phyloP scores from a whole-genome alignment of 2,888 invertebrate genomes.

The Andricus curvator region DNA sequence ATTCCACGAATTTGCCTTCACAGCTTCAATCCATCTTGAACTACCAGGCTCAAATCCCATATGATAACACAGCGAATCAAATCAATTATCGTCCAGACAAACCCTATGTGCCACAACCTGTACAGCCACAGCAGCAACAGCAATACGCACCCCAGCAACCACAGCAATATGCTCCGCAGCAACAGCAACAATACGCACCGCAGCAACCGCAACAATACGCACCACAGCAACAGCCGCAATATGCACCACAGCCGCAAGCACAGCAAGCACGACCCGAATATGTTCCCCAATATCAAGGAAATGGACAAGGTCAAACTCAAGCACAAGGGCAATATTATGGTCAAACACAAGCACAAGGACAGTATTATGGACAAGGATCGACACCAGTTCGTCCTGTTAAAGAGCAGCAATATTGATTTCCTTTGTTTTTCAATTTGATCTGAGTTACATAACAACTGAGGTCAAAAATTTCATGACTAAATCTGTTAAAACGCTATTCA shows the following conservation, averaged over 20 bases:
- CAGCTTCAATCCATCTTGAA: slow-evolving; percentile 68
- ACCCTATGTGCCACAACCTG: slow-evolving; percentile 72
- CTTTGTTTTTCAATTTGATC: not conserved
- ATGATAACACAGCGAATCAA: slow-evolving; percentile 73
- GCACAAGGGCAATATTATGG: slow-evolving; percentile 45
- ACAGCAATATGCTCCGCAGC: slow-evolving; percentile 47
- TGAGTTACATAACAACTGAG: no score
- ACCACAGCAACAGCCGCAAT: slow-evolving; percentile 51
- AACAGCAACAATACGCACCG: slow-evolving; percentile 41
- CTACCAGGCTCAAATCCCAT: slow-evolving; percentile 73
- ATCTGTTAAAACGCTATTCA: no score
- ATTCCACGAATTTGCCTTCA: slow-evolving; percentile 69
- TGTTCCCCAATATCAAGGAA: slow-evolving; percentile 48
- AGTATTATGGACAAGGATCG: slow-evolving; percentile 46
- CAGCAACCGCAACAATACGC: not conserved
- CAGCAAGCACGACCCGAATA: slow-evolving; percentile 42
- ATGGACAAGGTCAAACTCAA: slow-evolving; percentile 53
- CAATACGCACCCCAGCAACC: slow-evolving; percentile 49
- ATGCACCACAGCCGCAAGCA: slow-evolving; percentile 41
- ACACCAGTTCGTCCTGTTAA: slow-evolving; percentile 68
- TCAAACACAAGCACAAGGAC: slow-evolving; percentile 44
- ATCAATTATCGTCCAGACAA: slow-evolving; percentile 68
- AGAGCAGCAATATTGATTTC: slow-evolving; percentile 64
- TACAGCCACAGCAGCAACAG: slow-evolving; percentile 51
- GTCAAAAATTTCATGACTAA: no score